Conservation (phyloP, 2,113 vertebrate genomes). For the Burhinus bistriatus region DNA sequence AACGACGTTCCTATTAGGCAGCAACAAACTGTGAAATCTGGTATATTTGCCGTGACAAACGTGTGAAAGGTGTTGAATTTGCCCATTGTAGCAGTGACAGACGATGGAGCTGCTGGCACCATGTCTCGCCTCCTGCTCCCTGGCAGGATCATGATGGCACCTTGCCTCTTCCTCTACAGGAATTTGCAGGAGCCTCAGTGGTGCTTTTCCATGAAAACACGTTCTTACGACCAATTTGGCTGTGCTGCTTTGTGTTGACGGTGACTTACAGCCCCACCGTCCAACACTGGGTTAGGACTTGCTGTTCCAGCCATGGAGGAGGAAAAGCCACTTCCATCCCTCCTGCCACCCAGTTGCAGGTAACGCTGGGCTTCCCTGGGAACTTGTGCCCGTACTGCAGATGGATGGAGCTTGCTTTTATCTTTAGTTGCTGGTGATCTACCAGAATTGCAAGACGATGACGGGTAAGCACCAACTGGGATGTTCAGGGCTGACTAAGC, state of each 20-base stretch:
- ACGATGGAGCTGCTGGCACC: neutral
- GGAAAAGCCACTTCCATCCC: neutral
- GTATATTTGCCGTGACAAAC: neutral
- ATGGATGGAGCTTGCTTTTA: neutral
- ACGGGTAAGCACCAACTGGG: neutral
- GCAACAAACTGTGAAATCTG: slow-evolving; percentile 19
- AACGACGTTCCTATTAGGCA: neutral
- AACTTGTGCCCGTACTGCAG: rapidly evolving
- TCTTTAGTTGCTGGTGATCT: too few relatives aligned
- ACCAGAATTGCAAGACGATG: rapidly evolving
- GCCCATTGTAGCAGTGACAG: rapidly evolving
- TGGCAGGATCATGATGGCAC: neutral
- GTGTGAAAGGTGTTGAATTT: neutral
- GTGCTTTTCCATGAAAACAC: neutral
- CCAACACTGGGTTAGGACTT: neutral
- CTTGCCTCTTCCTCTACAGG: neutral
- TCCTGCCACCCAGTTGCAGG: neutral
- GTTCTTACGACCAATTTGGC: neutral
- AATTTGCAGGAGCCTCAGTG: neutral
- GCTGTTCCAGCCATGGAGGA: neutral
- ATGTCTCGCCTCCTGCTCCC: neutral
- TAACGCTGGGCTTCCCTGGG: neutral
- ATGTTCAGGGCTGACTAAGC: neutral
- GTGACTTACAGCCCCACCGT: neutral
- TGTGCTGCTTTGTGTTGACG: neutral